phyloP scores from a whole-genome alignment of 2,888 invertebrate genomes.

The Philereme transversata region DNA sequence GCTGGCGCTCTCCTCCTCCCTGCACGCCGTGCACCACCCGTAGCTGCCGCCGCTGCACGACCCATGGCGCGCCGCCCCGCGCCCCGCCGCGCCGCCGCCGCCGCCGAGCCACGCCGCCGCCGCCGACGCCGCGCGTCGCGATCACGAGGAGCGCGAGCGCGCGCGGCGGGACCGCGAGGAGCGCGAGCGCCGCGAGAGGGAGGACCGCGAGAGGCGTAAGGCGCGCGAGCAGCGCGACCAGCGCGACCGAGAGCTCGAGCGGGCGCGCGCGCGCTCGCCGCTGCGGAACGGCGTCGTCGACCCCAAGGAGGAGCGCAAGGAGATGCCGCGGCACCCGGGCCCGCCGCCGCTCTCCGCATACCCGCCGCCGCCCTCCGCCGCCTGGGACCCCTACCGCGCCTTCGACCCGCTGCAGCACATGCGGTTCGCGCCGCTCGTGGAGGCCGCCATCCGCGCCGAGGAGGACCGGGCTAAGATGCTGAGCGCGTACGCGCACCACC shows the following conservation, averaged over 20 bases:
- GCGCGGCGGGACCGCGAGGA: slow-evolving; percentile 86
- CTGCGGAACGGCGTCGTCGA: slow-evolving; percentile 87
- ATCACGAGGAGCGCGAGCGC: slow-evolving; percentile 78
- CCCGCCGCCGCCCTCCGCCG: slow-evolving; percentile 74
- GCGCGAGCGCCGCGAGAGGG: slow-evolving; percentile 75
- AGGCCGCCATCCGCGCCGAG: slow-evolving; percentile 90
- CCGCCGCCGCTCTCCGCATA: slow-evolving; percentile 79
- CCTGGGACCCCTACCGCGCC: slow-evolving; percentile 88
- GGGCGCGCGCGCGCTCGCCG: slow-evolving; percentile 89
- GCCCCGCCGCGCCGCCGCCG: slow-evolving; percentile 48
- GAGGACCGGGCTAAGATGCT: slow-evolving; percentile 92
- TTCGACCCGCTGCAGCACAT: slow-evolving; percentile 88
- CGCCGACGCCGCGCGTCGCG: slow-evolving; percentile 66
- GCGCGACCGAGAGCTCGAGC: slow-evolving; percentile 85
- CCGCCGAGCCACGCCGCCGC: slow-evolving; percentile 42
- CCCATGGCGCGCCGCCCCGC: slow-evolving; percentile 63
- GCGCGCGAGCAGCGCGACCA: slow-evolving; percentile 69
- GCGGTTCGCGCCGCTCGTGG: slow-evolving; percentile 91
- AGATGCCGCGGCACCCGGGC: slow-evolving; percentile 81
- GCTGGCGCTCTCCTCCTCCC: slow-evolving; percentile 77
- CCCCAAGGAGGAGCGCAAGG: slow-evolving; percentile 79
- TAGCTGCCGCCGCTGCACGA: slow-evolving; percentile 71
- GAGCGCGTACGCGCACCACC: slow-evolving; percentile 87
- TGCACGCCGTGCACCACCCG: slow-evolving; percentile 75
- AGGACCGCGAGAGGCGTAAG: slow-evolving; percentile 82